Conservation (phyloP, 1,140 invertebrate genomes). For the Solenopsis fugax region DNA sequence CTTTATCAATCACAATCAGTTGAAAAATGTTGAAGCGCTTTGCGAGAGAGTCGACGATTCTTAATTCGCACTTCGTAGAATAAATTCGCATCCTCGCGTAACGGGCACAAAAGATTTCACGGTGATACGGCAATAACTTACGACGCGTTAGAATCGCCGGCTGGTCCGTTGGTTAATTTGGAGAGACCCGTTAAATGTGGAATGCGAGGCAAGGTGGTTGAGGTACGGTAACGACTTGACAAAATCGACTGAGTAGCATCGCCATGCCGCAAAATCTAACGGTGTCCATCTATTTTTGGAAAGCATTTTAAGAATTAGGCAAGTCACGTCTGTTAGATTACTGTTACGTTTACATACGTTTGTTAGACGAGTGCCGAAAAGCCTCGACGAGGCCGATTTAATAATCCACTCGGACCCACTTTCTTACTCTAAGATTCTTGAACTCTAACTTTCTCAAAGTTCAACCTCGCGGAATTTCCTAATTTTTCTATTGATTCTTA, state of each 20-base stretch:
- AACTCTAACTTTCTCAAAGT: neutral
- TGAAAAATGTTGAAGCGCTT: no score
- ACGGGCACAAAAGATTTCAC: neutral
- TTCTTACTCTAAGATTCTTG: neutral
- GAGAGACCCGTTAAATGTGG: constrained; percentile 23
- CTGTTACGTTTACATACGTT: constrained; percentile 64
- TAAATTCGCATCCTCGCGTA: no score
- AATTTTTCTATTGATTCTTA: neutral
- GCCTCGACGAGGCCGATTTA: neutral
- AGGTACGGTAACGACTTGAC: neutral
- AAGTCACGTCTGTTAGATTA: constrained; percentile 40
- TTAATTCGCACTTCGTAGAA: neutral
- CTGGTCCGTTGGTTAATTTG: neutral
- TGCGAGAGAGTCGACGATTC: neutral
- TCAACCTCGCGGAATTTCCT: no score
- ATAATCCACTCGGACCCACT: constrained; percentile 8
- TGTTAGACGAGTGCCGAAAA: constrained; percentile 26
- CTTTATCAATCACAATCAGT: no score
- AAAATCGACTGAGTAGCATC: constrained; percentile 29
- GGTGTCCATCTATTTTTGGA: constrained; percentile 58
- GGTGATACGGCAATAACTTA: neutral
- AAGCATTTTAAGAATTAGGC: constrained; percentile 38
- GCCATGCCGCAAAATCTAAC: constrained; percentile 52
- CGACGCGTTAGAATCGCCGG: neutral
- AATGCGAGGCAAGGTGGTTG: constrained; percentile 1